phyloP scores from a whole-genome alignment of 2,888 invertebrate genomes.

The Papilio elwesi region DNA sequence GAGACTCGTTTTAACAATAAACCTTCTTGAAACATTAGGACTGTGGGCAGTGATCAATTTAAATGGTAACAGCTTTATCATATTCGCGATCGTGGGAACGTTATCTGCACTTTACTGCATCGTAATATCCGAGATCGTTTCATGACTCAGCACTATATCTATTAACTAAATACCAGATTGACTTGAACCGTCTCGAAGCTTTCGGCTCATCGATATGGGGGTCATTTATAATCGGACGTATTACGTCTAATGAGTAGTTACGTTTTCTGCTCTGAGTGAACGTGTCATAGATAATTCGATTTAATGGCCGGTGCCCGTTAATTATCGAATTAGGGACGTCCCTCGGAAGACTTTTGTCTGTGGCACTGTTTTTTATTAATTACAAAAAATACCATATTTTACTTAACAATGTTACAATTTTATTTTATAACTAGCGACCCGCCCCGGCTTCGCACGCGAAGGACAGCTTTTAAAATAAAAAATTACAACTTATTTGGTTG shows the following conservation, averaged over 20 bases:
- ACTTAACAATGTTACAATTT: constrained; percentile 5
- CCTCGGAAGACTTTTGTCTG: constrained; percentile 49
- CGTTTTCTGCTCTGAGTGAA: constrained; percentile 76
- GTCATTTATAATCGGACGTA: constrained; percentile 56
- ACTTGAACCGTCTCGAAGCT: constrained; percentile 47
- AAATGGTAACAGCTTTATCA: constrained; percentile 60
- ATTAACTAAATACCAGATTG: constrained; percentile 55
- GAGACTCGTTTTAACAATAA: background rate
- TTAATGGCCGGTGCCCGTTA: constrained; percentile 74
- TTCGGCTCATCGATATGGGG: constrained; percentile 40
- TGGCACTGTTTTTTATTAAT: constrained; percentile 40
- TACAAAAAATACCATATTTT: constrained; percentile 36
- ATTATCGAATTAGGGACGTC: constrained; percentile 78
- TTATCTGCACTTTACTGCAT: constrained; percentile 61
- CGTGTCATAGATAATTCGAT: constrained; percentile 82
- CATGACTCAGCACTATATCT: constrained; percentile 72
- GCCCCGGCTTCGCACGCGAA: background rate
- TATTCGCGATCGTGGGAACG: constrained; percentile 81
- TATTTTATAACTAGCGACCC: too few species aligned
- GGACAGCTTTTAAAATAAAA: too few species aligned
- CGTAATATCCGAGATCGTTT: constrained; percentile 60
- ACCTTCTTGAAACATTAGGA: constrained; percentile 40
- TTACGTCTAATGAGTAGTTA: constrained; percentile 75
- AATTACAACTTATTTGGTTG: too few species aligned
- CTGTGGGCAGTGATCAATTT: constrained; percentile 43